phyloP scores from a whole-genome alignment of 2,113 vertebrate species.

The Girardinichthys multiradiatus region DNA sequence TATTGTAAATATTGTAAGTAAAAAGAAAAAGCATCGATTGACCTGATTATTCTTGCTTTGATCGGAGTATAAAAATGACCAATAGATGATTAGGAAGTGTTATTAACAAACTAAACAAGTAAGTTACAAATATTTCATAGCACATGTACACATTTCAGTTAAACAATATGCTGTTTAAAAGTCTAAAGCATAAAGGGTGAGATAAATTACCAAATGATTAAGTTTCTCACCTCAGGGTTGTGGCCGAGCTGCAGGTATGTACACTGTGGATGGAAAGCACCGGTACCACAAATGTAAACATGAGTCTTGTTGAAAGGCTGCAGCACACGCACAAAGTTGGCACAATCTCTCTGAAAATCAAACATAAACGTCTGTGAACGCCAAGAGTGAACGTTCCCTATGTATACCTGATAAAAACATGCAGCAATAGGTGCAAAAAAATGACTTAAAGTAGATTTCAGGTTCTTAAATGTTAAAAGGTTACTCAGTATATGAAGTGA shows the following conservation, averaged over 20 bases:
- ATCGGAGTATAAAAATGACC: no score
- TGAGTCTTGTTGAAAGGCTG: slow-evolving; percentile 88
- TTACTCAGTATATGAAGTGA: no score
- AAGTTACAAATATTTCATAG: no score
- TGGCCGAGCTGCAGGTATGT: slow-evolving; percentile 81
- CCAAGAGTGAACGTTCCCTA: no score
- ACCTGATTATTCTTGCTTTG: no score
- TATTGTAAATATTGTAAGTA: no score
- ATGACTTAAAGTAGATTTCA: not conserved
- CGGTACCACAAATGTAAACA: slow-evolving; percentile 84
- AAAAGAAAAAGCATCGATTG: no score
- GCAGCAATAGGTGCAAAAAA: not conserved
- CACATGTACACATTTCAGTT: no score
- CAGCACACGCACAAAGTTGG: slow-evolving; percentile 88
- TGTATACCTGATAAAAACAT: not conserved
- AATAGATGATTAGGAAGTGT: no score
- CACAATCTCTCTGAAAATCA: slow-evolving; percentile 82
- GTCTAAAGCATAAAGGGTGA: no score
- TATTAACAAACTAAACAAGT: no score
- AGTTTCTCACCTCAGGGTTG: slow-evolving; percentile 67
- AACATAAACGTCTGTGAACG: not conserved
- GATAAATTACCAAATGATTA: fast-evolving
- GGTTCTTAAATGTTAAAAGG: not conserved
- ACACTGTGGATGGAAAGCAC: slow-evolving; percentile 87
- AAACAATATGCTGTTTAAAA: no score